Evolutionary conservation across 2,113 vertebrate species (phyloP).

Genomic region (Pollachius pollachius): DNA sequence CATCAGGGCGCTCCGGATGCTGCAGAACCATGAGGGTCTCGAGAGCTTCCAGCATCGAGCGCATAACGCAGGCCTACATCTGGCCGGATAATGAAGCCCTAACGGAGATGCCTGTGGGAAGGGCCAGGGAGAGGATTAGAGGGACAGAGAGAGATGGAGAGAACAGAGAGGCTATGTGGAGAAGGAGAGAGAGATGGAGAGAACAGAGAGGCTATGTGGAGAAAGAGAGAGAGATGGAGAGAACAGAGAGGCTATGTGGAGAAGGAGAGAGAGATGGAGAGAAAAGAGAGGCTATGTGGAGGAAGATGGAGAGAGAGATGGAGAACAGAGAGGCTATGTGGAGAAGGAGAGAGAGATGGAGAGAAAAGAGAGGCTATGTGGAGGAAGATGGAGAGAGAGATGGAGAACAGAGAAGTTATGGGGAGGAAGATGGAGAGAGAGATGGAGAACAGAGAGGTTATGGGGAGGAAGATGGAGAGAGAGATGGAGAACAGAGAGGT

Average conservation of each 20-base stretch:
- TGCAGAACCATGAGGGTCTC: background rate
- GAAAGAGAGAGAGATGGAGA: background rate
- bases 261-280: background rate
- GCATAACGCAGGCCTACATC: background rate
- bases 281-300: too few species aligned
- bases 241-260: too few species aligned
- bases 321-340: too few species aligned
- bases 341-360: too few species aligned
- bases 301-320: background rate
- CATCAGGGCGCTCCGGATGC: background rate
- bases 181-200: background rate
- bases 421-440: background rate
- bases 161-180: background rate
- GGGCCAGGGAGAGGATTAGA: background rate
- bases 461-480: too few species aligned
- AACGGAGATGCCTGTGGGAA: too few species aligned
- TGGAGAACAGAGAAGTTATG: too few species aligned
- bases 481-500: too few species aligned
- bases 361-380: too few species aligned
- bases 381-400: background rate
- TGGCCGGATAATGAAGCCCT: slow-evolving; percentile 1
- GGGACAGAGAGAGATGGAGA: background rate
- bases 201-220: too few species aligned
- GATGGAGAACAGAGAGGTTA: background rate
- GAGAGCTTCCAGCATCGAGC: slow-evolving; percentile 4